Evolutionary conservation across 2,888 invertebrate genomes (phyloP).

Genomic region (Tryphoninae sp.): DNA sequence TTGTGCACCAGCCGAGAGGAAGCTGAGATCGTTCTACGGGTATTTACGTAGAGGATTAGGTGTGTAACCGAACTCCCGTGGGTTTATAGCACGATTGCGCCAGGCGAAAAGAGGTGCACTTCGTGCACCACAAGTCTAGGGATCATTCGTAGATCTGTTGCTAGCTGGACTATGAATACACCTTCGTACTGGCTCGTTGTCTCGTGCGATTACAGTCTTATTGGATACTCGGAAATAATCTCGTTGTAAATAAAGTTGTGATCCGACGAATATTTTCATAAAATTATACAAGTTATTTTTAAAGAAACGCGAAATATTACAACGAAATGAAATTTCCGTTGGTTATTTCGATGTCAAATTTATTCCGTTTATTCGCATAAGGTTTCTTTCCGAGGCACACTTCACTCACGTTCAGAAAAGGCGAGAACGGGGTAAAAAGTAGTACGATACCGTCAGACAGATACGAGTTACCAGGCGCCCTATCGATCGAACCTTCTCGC

Average conservation of each 20-base stretch:
- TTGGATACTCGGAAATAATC: neutral
- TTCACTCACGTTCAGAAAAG: constrained; percentile 5
- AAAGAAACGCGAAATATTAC: neutral
- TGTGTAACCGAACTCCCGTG: constrained; percentile 57
- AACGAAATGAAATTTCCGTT: neutral
- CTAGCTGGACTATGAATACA: constrained; percentile 13
- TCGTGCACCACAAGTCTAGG: constrained; percentile 12
- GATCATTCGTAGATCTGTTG: constrained; percentile 54
- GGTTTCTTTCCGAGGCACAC: constrained; percentile 2
- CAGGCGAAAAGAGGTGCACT: constrained; percentile 27
- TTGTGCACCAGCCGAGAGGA: constrained; percentile 48
- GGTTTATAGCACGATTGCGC: constrained; percentile 57
- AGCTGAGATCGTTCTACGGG: constrained; percentile 49
- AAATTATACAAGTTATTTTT: neutral
- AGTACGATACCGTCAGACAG: constrained; percentile 41
- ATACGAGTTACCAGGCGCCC: constrained; percentile 40
- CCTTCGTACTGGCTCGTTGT: neutral
- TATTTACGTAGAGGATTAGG: constrained; percentile 62
- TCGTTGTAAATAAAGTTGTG: neutral
- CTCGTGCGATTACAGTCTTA: neutral
- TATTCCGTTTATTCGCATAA: neutral
- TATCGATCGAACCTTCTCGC: constrained; percentile 48
- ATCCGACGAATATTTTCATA: neutral
- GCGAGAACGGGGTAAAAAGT: constrained; percentile 20
- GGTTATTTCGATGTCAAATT: neutral